Evolutionary conservation across 2,113 vertebrate genomes (phyloP).

Genomic region (Sminthopsis crassicaudata): DNA sequence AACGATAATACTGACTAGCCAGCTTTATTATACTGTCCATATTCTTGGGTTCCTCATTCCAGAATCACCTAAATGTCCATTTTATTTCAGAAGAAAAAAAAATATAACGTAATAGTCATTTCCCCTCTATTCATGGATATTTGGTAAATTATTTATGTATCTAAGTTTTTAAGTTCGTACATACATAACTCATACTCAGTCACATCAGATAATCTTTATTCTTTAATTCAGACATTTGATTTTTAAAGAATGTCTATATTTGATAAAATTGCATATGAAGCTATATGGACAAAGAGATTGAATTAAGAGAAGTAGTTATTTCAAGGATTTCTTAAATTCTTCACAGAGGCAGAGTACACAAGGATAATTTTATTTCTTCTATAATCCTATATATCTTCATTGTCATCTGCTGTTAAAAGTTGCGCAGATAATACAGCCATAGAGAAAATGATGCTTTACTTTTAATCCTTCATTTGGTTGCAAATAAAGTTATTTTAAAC

Average conservation of each 20-base stretch:
- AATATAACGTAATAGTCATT: slow-evolving; percentile 63
- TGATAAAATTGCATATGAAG: slow-evolving; percentile 80
- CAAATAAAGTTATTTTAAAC: slow-evolving; percentile 54
- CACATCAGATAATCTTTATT: slow-evolving; percentile 78
- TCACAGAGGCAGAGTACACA: slow-evolving; percentile 34
- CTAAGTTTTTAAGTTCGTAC: slow-evolving; percentile 75
- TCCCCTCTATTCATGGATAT: slow-evolving; percentile 73
- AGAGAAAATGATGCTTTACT: slow-evolving; percentile 40
- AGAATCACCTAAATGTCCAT: slow-evolving; percentile 27
- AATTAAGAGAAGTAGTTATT: slow-evolving; percentile 74
- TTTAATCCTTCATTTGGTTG: slow-evolving; percentile 46
- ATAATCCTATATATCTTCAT: slow-evolving; percentile 11
- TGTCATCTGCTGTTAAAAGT: slow-evolving; percentile 71
- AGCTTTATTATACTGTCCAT: background rate
- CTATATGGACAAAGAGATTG: slow-evolving; percentile 77
- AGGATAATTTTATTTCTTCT: slow-evolving; percentile 54
- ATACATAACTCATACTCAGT: slow-evolving; percentile 79
- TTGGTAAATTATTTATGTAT: slow-evolving; percentile 79
- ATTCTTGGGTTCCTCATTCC: background rate
- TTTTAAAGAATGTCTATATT: slow-evolving; percentile 81
- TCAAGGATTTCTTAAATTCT: slow-evolving; percentile 61
- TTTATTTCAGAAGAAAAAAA: slow-evolving; percentile 18
- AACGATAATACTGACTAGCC: slow-evolving; percentile 6
- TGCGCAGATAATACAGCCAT: slow-evolving; percentile 8
- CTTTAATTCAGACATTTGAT: slow-evolving; percentile 79